These are phyloP conservation scores for Polyommatus icarus DNA, from an alignment of 2,888 invertebrate species.

Conservation along the genomic window DNA sequence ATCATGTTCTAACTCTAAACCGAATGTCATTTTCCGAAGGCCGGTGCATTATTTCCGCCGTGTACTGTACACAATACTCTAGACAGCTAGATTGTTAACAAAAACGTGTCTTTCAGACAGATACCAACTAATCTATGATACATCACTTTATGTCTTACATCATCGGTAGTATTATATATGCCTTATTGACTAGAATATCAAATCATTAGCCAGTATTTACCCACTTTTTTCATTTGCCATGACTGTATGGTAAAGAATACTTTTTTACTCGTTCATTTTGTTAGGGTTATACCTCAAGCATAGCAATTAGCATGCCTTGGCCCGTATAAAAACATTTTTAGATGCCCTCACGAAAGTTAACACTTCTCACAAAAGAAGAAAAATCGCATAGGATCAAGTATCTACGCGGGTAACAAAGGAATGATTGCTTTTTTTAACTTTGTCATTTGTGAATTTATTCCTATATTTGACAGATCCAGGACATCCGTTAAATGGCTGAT, in stretches of 20 bases:
- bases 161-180: slow-evolving; percentile 43
- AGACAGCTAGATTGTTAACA: slow-evolving; percentile 56
- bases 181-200: slow-evolving; percentile 30
- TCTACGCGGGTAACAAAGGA: no score
- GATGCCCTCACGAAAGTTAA: no score
- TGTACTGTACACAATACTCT: background rate
- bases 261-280: no score
- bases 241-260: background rate
- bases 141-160: slow-evolving; percentile 74
- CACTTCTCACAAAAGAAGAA: no score
- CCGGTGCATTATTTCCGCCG: background rate
- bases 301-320: no score
- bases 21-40: background rate
- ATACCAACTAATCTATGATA: slow-evolving; percentile 50
- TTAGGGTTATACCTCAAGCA: no score
- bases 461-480: no score
- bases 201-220: slow-evolving; percentile 1
- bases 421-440: no score
- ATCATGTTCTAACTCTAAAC: background rate
- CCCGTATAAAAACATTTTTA: no score
- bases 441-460: no score
- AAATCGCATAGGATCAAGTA: no score
- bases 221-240: background rate
- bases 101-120: slow-evolving; percentile 49
- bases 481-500: no score